Conservation (phyloP, 2,888 invertebrate genomes). For the Amblyjoppa proteus region DNA sequence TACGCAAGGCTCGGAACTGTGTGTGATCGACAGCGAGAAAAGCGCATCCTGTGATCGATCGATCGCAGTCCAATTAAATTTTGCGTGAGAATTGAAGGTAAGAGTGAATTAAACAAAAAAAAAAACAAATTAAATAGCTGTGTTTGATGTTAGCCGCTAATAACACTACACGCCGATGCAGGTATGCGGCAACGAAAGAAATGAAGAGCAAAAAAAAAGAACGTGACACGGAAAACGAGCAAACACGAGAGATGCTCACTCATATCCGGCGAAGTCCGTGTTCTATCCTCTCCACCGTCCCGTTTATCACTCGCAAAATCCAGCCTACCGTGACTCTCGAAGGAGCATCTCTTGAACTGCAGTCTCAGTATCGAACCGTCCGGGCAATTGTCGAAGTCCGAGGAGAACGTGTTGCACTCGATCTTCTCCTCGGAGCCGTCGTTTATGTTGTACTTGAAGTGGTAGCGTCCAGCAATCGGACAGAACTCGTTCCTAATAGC, state of each 20-base stretch:
- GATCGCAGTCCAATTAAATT: conserved; percentile 45
- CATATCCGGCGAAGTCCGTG: conserved; percentile 61
- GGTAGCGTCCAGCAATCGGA: conserved; percentile 88
- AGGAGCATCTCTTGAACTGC: conserved; percentile 87
- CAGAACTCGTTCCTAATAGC: conserved; percentile 87
- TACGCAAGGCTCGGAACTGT: conserved; percentile 52
- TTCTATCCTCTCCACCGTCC: conserved; percentile 61
- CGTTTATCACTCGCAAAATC: conserved; percentile 66
- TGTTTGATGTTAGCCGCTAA: conserved; percentile 22
- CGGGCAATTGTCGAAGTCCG: conserved; percentile 88
- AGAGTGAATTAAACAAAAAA: conserved; percentile 23
- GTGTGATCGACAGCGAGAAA: conserved; percentile 44
- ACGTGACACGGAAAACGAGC: conserved; percentile 59
- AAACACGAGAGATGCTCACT: conserved; percentile 69
- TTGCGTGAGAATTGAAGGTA: neutral
- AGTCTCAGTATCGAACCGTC: conserved; percentile 87
- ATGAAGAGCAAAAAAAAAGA: neutral
- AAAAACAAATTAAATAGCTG: neutral
- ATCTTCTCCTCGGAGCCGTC: conserved; percentile 85
- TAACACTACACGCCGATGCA: neutral
- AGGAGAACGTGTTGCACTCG: conserved; percentile 87
- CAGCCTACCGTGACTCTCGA: conserved; percentile 86
- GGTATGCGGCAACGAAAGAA: conserved; percentile 3
- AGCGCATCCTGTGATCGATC: conserved; percentile 38
- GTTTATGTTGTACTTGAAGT: conserved; percentile 86